phyloP scores from a whole-genome alignment of 2,113 vertebrate species.

The Rhinopomastus cyanomelas region DNA sequence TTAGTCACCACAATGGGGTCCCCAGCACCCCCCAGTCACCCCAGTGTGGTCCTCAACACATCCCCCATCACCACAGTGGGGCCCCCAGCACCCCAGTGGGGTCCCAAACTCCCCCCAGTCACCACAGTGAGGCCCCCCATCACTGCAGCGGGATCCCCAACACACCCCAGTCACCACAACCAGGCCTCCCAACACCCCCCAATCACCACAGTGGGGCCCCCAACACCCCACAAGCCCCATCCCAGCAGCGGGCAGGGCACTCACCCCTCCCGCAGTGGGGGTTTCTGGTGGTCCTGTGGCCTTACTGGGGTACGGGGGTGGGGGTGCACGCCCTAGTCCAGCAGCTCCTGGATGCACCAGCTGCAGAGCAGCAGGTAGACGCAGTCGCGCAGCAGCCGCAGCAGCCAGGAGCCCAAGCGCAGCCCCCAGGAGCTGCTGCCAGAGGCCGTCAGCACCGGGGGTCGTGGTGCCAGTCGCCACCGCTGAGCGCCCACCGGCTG shows the following conservation, averaged over 20 bases:
- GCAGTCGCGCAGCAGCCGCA: constrained; percentile 79
- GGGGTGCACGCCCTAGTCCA: constrained; percentile 74
- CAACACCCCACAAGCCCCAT: fast-evolving
- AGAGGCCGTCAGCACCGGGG: constrained; percentile 64
- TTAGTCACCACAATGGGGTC: too few species aligned
- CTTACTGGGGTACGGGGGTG: too few species aligned
- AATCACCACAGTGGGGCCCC: too few species aligned
- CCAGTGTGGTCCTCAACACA: not conserved
- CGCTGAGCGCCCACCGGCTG: constrained; percentile 41
- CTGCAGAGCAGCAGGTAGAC: constrained; percentile 89
- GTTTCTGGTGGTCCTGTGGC: fast-evolving
- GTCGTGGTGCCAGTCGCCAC: constrained; percentile 24
- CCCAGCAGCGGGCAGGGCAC: not conserved
- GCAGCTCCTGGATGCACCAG: constrained; percentile 89
- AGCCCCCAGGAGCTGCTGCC: constrained; percentile 68
- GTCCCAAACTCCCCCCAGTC: too few species aligned
- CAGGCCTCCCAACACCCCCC: not conserved
- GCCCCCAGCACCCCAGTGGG: too few species aligned
- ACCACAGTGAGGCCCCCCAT: too few species aligned
- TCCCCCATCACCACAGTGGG: fast-evolving
- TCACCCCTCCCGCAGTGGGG: not conserved
- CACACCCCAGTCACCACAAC: too few species aligned
- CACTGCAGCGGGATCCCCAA: too few species aligned
- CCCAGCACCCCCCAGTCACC: not conserved
- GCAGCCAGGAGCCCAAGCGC: constrained; percentile 71